Evolutionary conservation across 2,888 invertebrate species (phyloP), one percentile per base, ranked within the genome.

Genomic region (Nomada goodeniana): DNA sequence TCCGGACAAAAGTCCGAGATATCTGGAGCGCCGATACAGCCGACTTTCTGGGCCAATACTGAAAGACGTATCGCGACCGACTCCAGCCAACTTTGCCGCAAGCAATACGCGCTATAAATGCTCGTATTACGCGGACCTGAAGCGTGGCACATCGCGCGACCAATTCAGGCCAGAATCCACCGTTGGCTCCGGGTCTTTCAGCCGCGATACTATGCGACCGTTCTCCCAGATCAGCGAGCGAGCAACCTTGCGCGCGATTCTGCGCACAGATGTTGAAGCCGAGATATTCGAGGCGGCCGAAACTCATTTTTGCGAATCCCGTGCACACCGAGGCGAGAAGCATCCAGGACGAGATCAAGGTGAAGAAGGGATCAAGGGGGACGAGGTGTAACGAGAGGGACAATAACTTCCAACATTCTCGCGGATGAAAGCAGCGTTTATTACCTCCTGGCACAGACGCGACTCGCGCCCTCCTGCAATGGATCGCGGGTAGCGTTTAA

Each of bases 391-490:
- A 20, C 61, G 50, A 29, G 60, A 23, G 67, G 70, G 87, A 86
- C 88, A 88, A 88, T 88, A 88, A 88, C 88, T 88, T 88, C 59
- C 86, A 84, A 88, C 86, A 87, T 87, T 36, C 88, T 87, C 88
- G 86, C 83, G 83, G 82, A 87, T 88, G 88, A 88, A 88, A 84
- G 84, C 82, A 68, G 82, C 88, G 88, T 88, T 88, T 88, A 88
- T 88, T 88, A 88, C 86, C 86, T 83, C 64, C 76, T 74, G 87
- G 82, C 87, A 87, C 86, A 88, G 88, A 88, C 86, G 83, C 78
- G 67, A 76, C 65, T 80, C 83, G 82, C 75, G 23, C 63, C 78
- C 73, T 67, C 76, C 65, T 83, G 78, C 82, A 87, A 82, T 85
- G 81, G 83, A 82, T 81, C 81, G 82, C 74, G 76, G 86, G 74